Evolutionary conservation across 2,797 vertebrate genomes (phyloP), one percentile per base, ranked within the genome.

Genomic region (Hephaestus fuliginosus): DNA sequence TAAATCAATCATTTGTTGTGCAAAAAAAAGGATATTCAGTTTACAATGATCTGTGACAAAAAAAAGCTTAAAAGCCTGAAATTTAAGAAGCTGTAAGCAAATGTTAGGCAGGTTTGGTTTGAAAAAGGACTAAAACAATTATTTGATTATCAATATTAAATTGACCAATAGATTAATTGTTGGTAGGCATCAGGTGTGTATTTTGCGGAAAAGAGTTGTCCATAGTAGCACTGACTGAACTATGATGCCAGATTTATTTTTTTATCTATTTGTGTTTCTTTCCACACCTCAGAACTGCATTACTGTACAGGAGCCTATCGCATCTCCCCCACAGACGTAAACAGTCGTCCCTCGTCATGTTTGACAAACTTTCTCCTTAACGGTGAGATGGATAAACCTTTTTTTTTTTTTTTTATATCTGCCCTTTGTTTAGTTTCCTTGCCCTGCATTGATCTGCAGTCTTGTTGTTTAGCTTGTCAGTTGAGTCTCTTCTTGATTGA

Each of bases 341-440:
- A 99, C 93, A 99, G 98, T 82, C 96, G 98, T 57, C 98, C 98
- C 30, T 99, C 98, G 1, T 99, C 98, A 43, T 99, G 98, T 90
- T 95, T 99, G 87, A 99, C 98, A 25, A 99, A 99, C 93, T 99
- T 99, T 74, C 97, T 99, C 58, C 96, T 99, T 25, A 99, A 99
- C 15, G 98, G 98, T 98, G 91, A 94, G 22, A 22, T 49, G 5
- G 5, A 65, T 17, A 0, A 60, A 70, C 1, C 5, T 17, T 30
- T 1, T 7, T 44, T n/a, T n/a, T n/a, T n/a, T n/a, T n/a, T n/a
- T n/a, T n/a, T n/a, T n/a, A n/a, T n/a, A 33, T 58, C 39, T 14
- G n/a, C 53, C 18, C 14, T 48, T 13, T 39, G 25, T 39, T n/a
- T 5, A 4, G 1, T 53, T 28, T 28, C 48, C 4, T 43, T 15